Evolutionary conservation across 2,113 vertebrate species (phyloP), one percentile per base, ranked within the genome.

Genomic region (Mesitornis unicolor): DNA sequence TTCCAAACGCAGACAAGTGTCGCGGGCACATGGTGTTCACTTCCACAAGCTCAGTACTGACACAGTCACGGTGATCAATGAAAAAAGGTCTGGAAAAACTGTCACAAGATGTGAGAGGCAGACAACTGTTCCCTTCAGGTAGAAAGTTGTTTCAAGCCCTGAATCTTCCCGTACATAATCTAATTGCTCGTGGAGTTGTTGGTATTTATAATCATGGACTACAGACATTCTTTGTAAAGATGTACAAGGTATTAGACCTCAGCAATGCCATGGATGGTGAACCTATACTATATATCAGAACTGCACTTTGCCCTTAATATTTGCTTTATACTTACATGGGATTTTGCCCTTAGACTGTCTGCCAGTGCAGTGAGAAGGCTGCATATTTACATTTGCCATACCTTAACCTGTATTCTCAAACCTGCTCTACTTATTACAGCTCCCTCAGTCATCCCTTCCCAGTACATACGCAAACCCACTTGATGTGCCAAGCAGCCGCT

Each of bases 301-400:
- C 71, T 67, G 63, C 63, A 22, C 86, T 94, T 91, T 90, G 77
- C 73, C 83, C 71, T 90, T 89, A 79, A 86, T 71, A 31, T 91
- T 78, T 87, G 43, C 53, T 79, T 84, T 76, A 79, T 69, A 75
- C 61, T 81, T 74, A n/a, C 57, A 16, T 21, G 29, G 48, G 28
- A 51, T 45, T 74, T 50, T 78, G n/a, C 69, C 81, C 48, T 84
- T 38, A 57, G 31, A 77, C 73, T 45, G 33, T 75, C 83, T 42
- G n/a, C 78, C 67, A 29, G 59, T 17, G 51, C 38, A 42, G 47
- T 29, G 36, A 47, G 50, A 75, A 64, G 69, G 61, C 77, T 89
- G 70, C 69, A 76, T 48, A 19, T 20, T 26, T 53, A 40, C 28
- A 36, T 65, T 76, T 57, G 2, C 69, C 28, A 17, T 48, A 67